phyloP scores from a whole-genome alignment of 2,797 vertebrate genomes.

The Gallinago stenura region DNA sequence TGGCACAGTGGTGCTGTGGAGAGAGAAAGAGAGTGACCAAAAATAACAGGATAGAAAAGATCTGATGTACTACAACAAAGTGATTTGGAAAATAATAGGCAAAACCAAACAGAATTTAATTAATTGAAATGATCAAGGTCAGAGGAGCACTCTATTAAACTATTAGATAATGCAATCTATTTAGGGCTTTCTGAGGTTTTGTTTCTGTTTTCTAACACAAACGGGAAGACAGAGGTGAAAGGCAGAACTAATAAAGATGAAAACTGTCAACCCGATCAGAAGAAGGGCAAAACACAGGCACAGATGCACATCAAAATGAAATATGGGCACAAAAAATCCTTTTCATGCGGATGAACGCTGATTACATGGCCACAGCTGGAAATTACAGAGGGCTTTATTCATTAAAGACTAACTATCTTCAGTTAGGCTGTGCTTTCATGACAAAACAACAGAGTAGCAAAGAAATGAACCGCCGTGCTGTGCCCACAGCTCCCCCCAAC shows the following conservation, averaged over 20 bases:
- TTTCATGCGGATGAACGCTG: constrained; percentile 5
- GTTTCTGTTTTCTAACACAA: constrained; percentile 8
- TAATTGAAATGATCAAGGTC: constrained; percentile 37
- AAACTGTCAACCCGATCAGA: constrained; percentile 30
- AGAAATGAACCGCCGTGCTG: constrained; percentile 2
- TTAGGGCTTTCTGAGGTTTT: not conserved
- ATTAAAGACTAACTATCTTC: constrained; percentile 55
- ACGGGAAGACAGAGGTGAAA: constrained; percentile 17
- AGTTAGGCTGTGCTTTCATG: constrained; percentile 31
- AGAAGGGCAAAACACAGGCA: constrained; percentile 35
- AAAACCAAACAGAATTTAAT: constrained; percentile 52
- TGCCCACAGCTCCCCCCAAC: not conserved
- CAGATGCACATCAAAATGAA: constrained; percentile 68
- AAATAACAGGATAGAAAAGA: constrained; percentile 34
- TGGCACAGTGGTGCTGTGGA: constrained; percentile 20
- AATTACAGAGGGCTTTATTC: constrained; percentile 59
- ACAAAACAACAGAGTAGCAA: constrained; percentile 9
- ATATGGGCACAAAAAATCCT: constrained; percentile 19
- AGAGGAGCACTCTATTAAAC: constrained; percentile 18
- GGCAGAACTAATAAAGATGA: constrained; percentile 40
- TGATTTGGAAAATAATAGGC: constrained; percentile 18
- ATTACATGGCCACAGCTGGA: constrained; percentile 72
- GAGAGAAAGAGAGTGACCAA: constrained; percentile 22
- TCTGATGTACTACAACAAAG: not conserved
- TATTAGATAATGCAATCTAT: not conserved